These are phyloP conservation scores for Cairina moschata DNA, from an alignment of 2,113 vertebrate species.

Conservation along the genomic window DNA sequence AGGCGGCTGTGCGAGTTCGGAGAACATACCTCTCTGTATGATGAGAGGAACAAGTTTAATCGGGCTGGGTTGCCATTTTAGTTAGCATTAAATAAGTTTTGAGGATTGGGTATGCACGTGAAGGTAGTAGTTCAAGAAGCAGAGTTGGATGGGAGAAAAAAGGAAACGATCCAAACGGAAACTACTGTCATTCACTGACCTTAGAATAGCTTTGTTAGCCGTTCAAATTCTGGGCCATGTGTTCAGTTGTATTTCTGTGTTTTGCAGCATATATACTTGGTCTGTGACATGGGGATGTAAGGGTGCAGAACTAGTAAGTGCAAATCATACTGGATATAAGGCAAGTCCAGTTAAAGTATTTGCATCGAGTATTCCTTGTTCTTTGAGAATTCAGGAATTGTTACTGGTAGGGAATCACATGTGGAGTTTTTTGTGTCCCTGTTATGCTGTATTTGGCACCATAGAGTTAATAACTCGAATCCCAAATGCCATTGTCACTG, in stretches of 20 bases:
- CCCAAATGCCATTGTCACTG: accelerated
- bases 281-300: accelerated
- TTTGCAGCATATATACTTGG: accelerated
- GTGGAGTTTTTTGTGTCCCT: accelerated
- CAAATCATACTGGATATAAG: accelerated
- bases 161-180: accelerated
- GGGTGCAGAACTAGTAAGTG: accelerated
- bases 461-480: accelerated
- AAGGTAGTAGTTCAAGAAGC: accelerated
- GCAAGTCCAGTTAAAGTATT: accelerated
- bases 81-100: accelerated
- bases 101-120: accelerated
- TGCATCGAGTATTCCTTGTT: accelerated
- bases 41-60: accelerated
- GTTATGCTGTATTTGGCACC: accelerated
- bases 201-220: accelerated
- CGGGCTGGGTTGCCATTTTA: accelerated
- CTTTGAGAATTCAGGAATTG: accelerated
- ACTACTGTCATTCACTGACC: accelerated
- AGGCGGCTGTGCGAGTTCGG: accelerated
- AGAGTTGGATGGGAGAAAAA: accelerated
- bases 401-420: accelerated
- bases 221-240: accelerated
- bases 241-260: accelerated
- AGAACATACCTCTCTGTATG: accelerated